Percentiles rank a stretch among this genome's conserved stretches.
These are phyloP conservation scores for Sebastes melanostomus DNA, from an alignment of 2,797 vertebrate genomes.

Conservation along the genomic window DNA sequence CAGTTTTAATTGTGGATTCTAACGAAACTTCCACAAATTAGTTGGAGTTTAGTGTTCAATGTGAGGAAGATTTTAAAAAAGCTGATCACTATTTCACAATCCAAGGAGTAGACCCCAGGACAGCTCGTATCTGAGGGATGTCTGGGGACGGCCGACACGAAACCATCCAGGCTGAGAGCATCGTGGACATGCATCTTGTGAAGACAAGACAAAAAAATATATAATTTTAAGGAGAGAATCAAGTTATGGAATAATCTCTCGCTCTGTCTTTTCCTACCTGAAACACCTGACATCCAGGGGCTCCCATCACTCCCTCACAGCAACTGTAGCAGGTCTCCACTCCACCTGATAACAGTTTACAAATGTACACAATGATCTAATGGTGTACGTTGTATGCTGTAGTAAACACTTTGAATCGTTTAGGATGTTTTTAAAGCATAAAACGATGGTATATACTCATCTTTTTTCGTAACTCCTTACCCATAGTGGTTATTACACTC, in stretches of 20 bases:
- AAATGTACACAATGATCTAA: neutral
- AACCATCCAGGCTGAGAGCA: conserved; percentile 80
- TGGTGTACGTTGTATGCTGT: too few relatives aligned
- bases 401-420: neutral
- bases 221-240: too few relatives aligned
- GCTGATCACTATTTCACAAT: conserved; percentile 83
- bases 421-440: neutral
- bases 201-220: neutral
- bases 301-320: conserved; percentile 84
- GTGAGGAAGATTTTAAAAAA: neutral
- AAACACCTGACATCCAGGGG: conserved; percentile 83
- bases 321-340: conserved; percentile 85
- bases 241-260: neutral
- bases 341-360: conserved; percentile 69
- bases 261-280: conserved; percentile 72
- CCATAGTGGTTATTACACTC: conserved; percentile 88
- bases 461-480: conserved; percentile 79
- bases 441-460: conserved; percentile 42
- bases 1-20: neutral
- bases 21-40: neutral
- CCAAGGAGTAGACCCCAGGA: conserved; percentile 82
- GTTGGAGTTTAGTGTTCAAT: neutral
- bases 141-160: conserved; percentile 75
- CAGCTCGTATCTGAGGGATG: conserved; percentile 46
- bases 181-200: conserved; percentile 86